Conservation (phyloP, 2,113 vertebrate species). For the Shinisaurus crocodilurus region DNA sequence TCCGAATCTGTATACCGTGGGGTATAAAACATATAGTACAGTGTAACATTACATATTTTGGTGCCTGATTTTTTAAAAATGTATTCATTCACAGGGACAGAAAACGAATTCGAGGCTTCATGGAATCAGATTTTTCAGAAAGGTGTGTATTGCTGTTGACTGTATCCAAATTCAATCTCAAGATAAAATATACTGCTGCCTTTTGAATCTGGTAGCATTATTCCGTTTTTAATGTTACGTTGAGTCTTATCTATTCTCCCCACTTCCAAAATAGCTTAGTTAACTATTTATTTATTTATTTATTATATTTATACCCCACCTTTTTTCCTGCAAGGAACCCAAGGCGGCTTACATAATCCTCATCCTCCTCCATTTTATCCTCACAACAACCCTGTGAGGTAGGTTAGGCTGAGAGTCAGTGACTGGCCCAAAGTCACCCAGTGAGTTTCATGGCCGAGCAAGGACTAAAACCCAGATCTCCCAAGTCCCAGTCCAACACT, state of each 20-base stretch:
- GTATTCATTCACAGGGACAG: conserved; percentile 78
- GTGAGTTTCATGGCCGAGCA: too few species aligned
- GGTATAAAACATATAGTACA: neutral
- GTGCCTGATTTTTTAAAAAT: conserved; percentile 29
- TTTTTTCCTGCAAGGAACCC: too few species aligned
- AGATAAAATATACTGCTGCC: neutral
- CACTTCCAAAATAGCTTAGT: neutral
- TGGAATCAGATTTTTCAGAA: conserved; percentile 88
- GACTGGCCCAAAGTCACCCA: too few species aligned
- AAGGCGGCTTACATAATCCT: too few species aligned
- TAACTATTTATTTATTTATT: too few species aligned
- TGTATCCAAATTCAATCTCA: neutral
- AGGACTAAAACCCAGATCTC: too few species aligned
- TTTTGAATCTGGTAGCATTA: neutral
- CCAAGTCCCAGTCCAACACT: too few species aligned
- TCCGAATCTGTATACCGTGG: neutral
- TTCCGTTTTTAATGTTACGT: neutral
- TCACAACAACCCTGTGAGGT: too few species aligned
- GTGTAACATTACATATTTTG: neutral
- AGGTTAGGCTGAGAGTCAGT: too few species aligned
- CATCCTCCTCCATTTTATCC: too few species aligned
- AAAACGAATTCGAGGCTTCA: conserved; percentile 85
- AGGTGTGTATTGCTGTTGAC: conserved; percentile 72
- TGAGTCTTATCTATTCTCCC: neutral
- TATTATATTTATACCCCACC: too few species aligned